Base-by-base conservation (phyloP, 2,113 vertebrate genomes). In the Thalassarche chlororhynchos region DNA sequence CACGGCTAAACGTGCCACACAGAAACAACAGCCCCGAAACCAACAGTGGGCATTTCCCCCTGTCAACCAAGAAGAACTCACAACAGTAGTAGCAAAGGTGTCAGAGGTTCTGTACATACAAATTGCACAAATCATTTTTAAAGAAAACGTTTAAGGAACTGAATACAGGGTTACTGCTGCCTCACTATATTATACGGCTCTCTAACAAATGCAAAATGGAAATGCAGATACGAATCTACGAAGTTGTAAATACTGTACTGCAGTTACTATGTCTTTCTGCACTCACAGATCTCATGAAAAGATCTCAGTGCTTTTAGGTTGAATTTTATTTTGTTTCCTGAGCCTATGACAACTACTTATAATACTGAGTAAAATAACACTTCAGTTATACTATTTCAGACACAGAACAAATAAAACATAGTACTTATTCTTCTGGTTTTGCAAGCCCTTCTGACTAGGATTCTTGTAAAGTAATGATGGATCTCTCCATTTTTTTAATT, bases 351-450 rank as follows among this genome's bases (percentile, higher is more conserved):
- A 93, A 65, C 89, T 94, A 20, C 47, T 87, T 88, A 81, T 31
- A 80, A 93, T 34, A 76, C 52, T 4, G 17, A 89, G 84, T 55
- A 55, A 84, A 85, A 79, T 92, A 93, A 79, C 9, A 4, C 60
- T 68, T 95, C 75, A 77, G 69, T 85, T 78, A 69, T 55, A 83
- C 23, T 77, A 69, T 97, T 96, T 80, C 87, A 97, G 87, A 87
- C 70, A 93, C 68, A 85, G 77, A 78, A 94, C 49, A 94, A 97
- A 96, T 84, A 84, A 87, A 90, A 14, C 40, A 55, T 71, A 87
- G 47, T 94, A 91, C 86, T 94, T 96, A 84, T 81, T 77, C 66
- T 88, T 94, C 70, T 86, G 93, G 65, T 96, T 79, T 97, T 98
- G 69, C 70, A 89, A 93, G 71, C 83, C 28, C 34, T 49, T 84